These are phyloP conservation scores for Colistium nudipinnis DNA, from an alignment of 2,113 vertebrate genomes.

Conservation along the genomic window DNA sequence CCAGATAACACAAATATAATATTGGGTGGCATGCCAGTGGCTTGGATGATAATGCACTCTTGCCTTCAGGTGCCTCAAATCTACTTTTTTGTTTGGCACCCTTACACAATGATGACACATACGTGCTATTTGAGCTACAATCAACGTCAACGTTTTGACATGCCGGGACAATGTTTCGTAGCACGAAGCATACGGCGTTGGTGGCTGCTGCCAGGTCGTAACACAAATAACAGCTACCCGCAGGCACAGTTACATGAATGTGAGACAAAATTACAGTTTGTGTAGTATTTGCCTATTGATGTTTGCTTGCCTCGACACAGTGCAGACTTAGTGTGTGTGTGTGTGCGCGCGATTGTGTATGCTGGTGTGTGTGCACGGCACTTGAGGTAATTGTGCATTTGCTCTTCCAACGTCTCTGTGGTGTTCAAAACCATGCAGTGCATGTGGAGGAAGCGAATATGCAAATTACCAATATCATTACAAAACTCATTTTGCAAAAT, in stretches of 20 bases:
- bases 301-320: constrained; percentile 19
- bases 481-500: no score
- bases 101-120: constrained; percentile 3
- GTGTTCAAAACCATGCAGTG: not conserved
- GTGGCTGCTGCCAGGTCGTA: not conserved
- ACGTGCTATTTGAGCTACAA: not conserved
- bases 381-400: not conserved
- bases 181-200: not conserved
- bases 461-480: no score
- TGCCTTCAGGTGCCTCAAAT: not conserved
- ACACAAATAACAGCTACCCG: constrained; percentile 16
- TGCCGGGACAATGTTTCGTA: constrained; percentile 29
- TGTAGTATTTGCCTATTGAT: constrained; percentile 7
- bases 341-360: not conserved
- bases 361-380: no score
- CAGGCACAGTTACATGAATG: constrained; percentile 26
- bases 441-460: no score
- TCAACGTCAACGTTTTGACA: constrained; percentile 22
- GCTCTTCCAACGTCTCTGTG: not conserved
- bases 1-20: no score
- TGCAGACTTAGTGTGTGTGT: not conserved
- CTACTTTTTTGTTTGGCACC: constrained; percentile 11
- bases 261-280: constrained; percentile 54
- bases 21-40: no score
- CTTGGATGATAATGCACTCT: no score